Evolutionary conservation across 2,113 vertebrate genomes (phyloP), one percentile per base, ranked within the genome.

Genomic region (Nyctereutes procyonoides): DNA sequence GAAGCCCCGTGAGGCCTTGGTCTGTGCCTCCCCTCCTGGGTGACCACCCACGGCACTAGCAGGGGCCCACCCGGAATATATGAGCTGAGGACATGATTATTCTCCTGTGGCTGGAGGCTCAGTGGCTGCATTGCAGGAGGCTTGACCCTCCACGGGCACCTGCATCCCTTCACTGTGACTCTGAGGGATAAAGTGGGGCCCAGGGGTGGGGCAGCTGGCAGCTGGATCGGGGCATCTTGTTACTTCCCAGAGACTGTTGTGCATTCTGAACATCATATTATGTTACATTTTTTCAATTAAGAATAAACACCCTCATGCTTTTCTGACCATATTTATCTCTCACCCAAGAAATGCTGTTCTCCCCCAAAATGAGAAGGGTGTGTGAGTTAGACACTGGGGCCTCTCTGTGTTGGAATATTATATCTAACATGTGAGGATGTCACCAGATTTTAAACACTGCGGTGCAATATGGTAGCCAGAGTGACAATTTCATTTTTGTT

Each of bases 81-180:
- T 1, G 0, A 17, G 22, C 9, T 17, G 48, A 32, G 1, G 2
- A 5, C 3, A 0, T 28, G 12, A 0, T 2, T 0, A 22, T 20
- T 10, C 11, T 51, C 16, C 17, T 2, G 13, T 69, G 13, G 0
- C 15, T 3, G 58, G 62, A 15, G 5, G 19, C 35, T 19, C 15
- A 0, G 20, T 8, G 0, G 7, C 53, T 3, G 15, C 48, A 11
- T 3, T 0, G 0, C 22, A 0, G 16, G 51, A 38, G 6, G 1
- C 74, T 20, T 1, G 2, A 5, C 9, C 73, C 53, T 19, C 30
- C 5, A 0, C 0, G 32, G 53, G 28, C 58, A 16, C n/a, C 5
- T 4, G 8, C 16, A 16, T 16, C 53, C 32, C 1, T 28, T 19
- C 20, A 3, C 1, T 1, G 9, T 0, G 62, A 9, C 58, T 11